Conservation (phyloP, 2,113 vertebrate genomes). For the Gnathonemus longibarbis region DNA sequence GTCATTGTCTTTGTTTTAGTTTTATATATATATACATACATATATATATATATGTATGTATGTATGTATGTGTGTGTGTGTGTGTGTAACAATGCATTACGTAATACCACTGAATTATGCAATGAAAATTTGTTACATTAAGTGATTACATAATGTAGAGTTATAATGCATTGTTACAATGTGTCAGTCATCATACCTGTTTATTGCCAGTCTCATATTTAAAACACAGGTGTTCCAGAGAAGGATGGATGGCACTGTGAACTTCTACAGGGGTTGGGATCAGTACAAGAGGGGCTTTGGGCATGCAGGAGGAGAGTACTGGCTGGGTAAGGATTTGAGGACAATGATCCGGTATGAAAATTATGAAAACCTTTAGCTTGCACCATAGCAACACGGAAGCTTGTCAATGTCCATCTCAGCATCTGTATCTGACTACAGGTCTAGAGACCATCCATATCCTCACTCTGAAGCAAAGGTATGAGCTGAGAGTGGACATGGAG, state of each 20-base stretch:
- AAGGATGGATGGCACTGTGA: constrained; percentile 62
- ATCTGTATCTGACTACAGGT: constrained; percentile 37
- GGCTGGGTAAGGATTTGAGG: constrained; percentile 54
- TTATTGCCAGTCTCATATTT: neutral
- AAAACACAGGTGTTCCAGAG: constrained; percentile 63
- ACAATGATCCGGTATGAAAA: neutral
- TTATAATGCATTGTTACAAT: neutral
- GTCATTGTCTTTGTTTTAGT: neutral
- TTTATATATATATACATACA: no score
- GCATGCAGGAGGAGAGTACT: constrained; percentile 59
- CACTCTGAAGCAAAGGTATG: constrained; percentile 55
- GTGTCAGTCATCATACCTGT: neutral
- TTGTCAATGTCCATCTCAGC: neutral
- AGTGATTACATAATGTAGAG: neutral
- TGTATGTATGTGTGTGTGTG: neutral
- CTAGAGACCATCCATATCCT: constrained; percentile 63
- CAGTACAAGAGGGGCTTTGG: constrained; percentile 65
- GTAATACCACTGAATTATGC: neutral
- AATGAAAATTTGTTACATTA: neutral
- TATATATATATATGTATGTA: no score
- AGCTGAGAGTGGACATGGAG: constrained; percentile 61
- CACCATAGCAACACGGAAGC: neutral
- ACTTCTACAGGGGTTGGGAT: constrained; percentile 66
- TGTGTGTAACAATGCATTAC: neutral
- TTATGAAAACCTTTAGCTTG: neutral